Percentiles rank a stretch among this genome's conserved stretches.
Conservation (phyloP, 2,888 invertebrate species). For the Pemphredon lugubris region DNA sequence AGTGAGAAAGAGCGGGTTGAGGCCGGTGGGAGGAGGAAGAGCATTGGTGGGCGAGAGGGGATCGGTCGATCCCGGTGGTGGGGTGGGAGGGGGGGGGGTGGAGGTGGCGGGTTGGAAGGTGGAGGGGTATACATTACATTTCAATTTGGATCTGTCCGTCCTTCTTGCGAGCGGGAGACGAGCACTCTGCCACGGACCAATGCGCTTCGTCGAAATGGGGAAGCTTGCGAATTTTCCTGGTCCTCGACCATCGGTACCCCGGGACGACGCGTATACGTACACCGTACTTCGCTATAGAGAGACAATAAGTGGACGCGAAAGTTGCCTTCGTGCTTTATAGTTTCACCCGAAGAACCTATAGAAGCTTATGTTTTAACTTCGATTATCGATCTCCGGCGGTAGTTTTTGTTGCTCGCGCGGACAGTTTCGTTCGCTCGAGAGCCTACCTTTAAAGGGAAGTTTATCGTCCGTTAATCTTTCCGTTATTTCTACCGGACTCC, state of each 20-base stretch:
- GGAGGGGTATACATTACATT: conserved; percentile 76
- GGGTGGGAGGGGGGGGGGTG: conserved; percentile 31
- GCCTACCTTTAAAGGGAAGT: too few relatives aligned
- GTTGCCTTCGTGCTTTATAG: conserved; percentile 43
- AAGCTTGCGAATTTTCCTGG: conserved; percentile 65
- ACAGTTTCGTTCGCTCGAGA: too few relatives aligned
- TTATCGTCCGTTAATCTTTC: too few relatives aligned
- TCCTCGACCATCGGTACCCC: conserved; percentile 39
- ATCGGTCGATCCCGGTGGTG: not conserved
- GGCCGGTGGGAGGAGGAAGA: conserved; percentile 11
- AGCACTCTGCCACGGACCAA: conserved; percentile 68
- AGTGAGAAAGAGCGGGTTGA: conserved; percentile 4
- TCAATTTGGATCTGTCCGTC: conserved; percentile 76
- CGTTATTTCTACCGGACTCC: too few relatives aligned
- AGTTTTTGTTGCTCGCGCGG: not conserved
- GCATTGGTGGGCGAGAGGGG: conserved; percentile 12
- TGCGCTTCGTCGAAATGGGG: conserved; percentile 58
- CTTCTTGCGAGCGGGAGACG: conserved; percentile 63
- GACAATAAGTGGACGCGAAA: conserved; percentile 55
- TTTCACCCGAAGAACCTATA: conserved; percentile 20
- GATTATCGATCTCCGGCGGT: conserved; percentile 41
- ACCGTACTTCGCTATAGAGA: not conserved
- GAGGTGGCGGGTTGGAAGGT: conserved; percentile 39
- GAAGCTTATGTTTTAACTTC: conserved; percentile 47
- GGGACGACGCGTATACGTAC: conserved; percentile 12